Conservation (phyloP, 2,113 vertebrate species). For the Condylura cristata region DNA sequence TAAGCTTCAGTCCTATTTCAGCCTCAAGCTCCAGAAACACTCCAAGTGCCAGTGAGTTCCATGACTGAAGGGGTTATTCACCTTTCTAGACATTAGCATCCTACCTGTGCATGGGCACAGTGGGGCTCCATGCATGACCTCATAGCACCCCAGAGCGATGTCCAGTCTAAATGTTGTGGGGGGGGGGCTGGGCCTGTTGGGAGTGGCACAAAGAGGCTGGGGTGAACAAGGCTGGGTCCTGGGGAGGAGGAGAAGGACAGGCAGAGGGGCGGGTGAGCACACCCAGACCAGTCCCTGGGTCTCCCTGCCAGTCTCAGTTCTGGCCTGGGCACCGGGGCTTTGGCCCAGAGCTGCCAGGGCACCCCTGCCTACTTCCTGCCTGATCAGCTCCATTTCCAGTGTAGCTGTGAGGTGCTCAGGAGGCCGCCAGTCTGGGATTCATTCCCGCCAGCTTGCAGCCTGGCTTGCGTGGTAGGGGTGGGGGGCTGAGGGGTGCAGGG, state of each 20-base stretch:
- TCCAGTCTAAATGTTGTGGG: too few species aligned
- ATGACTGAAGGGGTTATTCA: neutral
- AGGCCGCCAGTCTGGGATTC: neutral
- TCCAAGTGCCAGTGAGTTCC: neutral
- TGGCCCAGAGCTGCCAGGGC: neutral
- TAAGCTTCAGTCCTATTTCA: neutral
- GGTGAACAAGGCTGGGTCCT: neutral
- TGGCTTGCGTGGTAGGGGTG: neutral
- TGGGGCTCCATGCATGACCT: neutral
- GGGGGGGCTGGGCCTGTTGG: neutral
- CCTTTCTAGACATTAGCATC: neutral
- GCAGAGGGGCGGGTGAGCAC: neutral
- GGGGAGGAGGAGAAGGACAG: neutral
- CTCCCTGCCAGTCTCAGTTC: accelerated
- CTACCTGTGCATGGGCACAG: neutral
- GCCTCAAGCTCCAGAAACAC: neutral
- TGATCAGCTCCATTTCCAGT: neutral
- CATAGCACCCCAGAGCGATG: neutral
- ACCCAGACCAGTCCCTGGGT: neutral
- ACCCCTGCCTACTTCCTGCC: neutral
- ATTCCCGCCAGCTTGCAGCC: neutral
- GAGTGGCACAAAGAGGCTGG: neutral
- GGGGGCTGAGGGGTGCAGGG: neutral
- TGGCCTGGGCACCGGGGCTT: neutral
- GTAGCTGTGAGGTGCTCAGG: neutral